Evolutionary conservation across 2,888 invertebrate species (phyloP).

Genomic region (Rhingia rostrata): DNA sequence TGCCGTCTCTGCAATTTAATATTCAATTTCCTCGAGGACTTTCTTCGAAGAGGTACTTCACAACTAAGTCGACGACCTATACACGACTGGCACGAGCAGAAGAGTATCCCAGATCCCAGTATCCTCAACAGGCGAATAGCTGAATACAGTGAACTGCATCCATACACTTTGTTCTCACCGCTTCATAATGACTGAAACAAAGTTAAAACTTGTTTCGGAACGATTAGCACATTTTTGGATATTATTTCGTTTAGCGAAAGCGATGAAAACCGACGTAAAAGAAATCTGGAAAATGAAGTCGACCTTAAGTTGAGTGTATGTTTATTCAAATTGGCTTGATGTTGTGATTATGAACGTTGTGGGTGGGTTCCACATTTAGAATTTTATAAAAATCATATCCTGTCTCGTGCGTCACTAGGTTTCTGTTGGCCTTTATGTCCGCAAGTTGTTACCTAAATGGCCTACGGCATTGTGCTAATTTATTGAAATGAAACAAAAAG

Average conservation of each 20-base stretch:
- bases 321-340: too few relatives aligned
- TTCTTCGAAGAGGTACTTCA: conserved; percentile 26
- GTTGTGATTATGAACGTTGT: neutral
- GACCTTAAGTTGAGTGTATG: too few relatives aligned
- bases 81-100: neutral
- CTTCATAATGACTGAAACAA: conserved; percentile 21
- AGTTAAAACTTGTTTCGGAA: conserved; percentile 51
- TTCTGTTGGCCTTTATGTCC: too few relatives aligned
- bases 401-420: too few relatives aligned
- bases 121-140: neutral
- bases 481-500: too few relatives aligned
- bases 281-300: neutral
- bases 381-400: too few relatives aligned
- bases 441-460: too few relatives aligned
- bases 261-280: neutral
- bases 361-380: neutral
- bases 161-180: conserved; percentile 7
- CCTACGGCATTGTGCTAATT: too few relatives aligned
- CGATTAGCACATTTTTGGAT: conserved; percentile 39
- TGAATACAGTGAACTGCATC: neutral
- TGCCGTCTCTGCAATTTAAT: conserved; percentile 49
- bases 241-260: conserved; percentile 9
- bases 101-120: neutral
- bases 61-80: conserved; percentile 9
- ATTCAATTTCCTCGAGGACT: conserved; percentile 47